Evolutionary conservation across 2,797 vertebrate species (phyloP), one percentile per base, ranked within the genome.

Genomic region (Mormyrus hasselquistii): DNA sequence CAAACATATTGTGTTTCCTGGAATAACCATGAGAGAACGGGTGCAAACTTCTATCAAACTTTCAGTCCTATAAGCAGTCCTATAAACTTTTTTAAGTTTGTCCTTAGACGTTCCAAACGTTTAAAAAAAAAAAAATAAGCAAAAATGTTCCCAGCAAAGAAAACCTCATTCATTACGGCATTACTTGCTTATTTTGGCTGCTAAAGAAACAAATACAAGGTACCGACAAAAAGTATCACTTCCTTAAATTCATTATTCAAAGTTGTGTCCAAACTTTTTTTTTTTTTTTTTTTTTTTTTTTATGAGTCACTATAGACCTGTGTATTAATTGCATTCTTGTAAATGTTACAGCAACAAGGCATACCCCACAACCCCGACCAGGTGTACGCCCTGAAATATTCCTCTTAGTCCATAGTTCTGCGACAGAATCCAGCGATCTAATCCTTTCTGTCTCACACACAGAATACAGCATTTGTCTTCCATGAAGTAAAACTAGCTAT

Each of bases 71-170:
- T n/a, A 6, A 19, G 86, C 86, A 62, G n/a, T n/a, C n/a, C n/a
- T n/a, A n/a, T n/a, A n/a, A n/a, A n/a, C n/a, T n/a, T n/a, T n/a
- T n/a, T n/a, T n/a, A 8, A 57, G 55, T 86, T n/a, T 16, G 34
- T 85, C 53, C 52, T 10, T 87, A 57, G 34, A 87, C 34, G 38
- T 62, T 87, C 55, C 34, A 41, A 59, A 87, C 3, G n/a, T 87
- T 44, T 8, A 57, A 57, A 87, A 34, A 34, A 34, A 34, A 34
- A 34, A 57, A 87, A 87, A 87, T 87, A 87, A 87, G 52, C 83
- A 85, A 85, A 85, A 85, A 52, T 85, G 83, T 87, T 87, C 86
- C 86, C 86, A 87, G 55, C 86, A 59, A 62, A 59, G 86, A 85
- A 53, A 87, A 12, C 53, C 52, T 41, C 22, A 87, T 87, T 41